Evolutionary conservation across 2,888 invertebrate species (phyloP).

Genomic region (Drosophila limbata): DNA sequence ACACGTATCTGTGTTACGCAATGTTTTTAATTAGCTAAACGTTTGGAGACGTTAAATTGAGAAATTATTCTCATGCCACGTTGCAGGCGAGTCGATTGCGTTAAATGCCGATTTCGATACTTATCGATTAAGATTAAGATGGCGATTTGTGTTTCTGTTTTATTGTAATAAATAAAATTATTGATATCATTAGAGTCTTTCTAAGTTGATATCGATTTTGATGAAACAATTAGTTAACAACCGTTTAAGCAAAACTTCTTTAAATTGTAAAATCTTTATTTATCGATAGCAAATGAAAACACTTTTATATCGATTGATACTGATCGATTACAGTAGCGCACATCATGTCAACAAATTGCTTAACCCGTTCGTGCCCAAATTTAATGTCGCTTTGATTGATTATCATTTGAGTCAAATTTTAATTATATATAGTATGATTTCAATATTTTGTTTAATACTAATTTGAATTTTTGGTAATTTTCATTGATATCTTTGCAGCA

Average conservation of each 20-base stretch:
- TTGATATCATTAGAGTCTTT: not conserved
- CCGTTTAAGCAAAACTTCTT: not conserved
- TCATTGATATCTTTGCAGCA: conserved; percentile 85
- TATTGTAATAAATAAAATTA: not conserved
- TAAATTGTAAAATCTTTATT: not conserved
- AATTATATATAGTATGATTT: no score
- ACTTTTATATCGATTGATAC: not conserved
- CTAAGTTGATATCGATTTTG: not conserved
- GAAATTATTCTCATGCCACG: conserved; percentile 47
- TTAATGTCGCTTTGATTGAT: not conserved
- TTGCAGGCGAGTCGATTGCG: not conserved
- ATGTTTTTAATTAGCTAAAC: conserved; percentile 56
- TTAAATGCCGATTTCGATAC: conserved; percentile 12
- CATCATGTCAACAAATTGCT: not conserved
- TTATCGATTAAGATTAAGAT: conserved; percentile 25
- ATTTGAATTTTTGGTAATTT: not conserved
- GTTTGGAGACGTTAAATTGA: conserved; percentile 52
- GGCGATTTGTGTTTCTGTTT: not conserved
- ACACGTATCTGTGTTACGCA: conserved; percentile 56
- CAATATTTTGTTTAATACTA: not conserved
- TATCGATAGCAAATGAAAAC: conserved; percentile 1
- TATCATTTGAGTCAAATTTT: not conserved
- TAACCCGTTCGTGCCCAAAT: not conserved
- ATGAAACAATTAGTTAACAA: not conserved
- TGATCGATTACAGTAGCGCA: not conserved